Conservation (phyloP, 30 jellyfish, hydroid and myxozoan species). For the Aurelia sp. region DNA sequence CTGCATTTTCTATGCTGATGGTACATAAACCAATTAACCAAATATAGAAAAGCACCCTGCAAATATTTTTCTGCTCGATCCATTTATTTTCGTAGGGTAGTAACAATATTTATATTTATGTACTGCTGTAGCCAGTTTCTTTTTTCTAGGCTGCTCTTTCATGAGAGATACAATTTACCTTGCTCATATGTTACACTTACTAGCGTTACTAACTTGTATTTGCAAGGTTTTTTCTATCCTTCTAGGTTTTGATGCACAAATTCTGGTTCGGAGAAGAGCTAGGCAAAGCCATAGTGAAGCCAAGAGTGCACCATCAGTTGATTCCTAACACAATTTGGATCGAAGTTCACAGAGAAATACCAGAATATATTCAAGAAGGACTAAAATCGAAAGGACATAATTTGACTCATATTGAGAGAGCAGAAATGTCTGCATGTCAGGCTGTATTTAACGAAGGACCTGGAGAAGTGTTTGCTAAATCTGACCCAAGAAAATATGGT, state of each 20-base stretch:
- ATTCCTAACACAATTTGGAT: constrained; percentile 84
- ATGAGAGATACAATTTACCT: no score
- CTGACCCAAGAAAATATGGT: constrained; percentile 99
- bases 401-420: constrained; percentile 64
- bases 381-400: constrained; percentile 86
- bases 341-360: constrained; percentile 81
- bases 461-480: constrained; percentile 83
- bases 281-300: constrained; percentile 88
- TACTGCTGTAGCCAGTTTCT: no score
- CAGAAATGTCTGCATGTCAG: constrained; percentile 95
- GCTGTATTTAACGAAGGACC: constrained; percentile 85
- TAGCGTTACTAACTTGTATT: no score
- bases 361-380: constrained; percentile 76
- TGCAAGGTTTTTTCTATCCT: no score
- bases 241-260: constrained; percentile 78
- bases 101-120: no score
- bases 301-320: constrained; percentile 95
- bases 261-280: constrained; percentile 94
- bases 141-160: no score
- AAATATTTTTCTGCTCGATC: no score
- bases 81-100: no score
- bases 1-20: no score
- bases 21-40: no score
- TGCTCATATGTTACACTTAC: no score
- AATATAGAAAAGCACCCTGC: no score